Conservation (phyloP, 2,888 invertebrate species). For the Troides oblongomaculatus region DNA sequence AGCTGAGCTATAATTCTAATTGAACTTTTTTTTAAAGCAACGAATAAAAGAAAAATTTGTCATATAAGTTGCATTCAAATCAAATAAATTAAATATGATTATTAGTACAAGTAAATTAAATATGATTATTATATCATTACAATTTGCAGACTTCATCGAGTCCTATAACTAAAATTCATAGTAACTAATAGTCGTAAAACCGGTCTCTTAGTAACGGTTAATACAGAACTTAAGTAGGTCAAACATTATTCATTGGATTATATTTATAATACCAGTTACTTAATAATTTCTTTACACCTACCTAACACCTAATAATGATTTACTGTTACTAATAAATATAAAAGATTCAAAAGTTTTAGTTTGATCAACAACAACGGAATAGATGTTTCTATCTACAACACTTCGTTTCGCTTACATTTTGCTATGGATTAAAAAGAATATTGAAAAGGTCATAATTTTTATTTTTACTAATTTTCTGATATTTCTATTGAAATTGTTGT, state of each 20-base stretch:
- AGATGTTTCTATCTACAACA: neutral
- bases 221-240: conserved; percentile 57
- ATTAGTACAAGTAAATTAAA: too few relatives aligned
- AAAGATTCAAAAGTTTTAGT: too few relatives aligned
- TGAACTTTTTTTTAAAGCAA: neutral
- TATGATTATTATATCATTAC: too few relatives aligned
- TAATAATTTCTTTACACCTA: too few relatives aligned
- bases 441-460: neutral
- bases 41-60: neutral
- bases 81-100: too few relatives aligned
- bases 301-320: too few relatives aligned
- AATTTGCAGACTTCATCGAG: neutral
- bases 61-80: neutral
- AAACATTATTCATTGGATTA: conserved; percentile 39
- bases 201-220: conserved; percentile 40
- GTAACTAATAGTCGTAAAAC: conserved; percentile 33
- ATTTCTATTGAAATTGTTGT: neutral
- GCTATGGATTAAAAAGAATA: too few relatives aligned
- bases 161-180: neutral
- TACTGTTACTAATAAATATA: too few relatives aligned
- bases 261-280: neutral
- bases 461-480: neutral
- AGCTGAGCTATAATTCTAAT: conserved; percentile 21
- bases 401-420: neutral
- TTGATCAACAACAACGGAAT: too few relatives aligned